Evolutionary conservation across 2,113 vertebrate genomes (phyloP).

Genomic region (Seriola quinqueradiata): DNA sequence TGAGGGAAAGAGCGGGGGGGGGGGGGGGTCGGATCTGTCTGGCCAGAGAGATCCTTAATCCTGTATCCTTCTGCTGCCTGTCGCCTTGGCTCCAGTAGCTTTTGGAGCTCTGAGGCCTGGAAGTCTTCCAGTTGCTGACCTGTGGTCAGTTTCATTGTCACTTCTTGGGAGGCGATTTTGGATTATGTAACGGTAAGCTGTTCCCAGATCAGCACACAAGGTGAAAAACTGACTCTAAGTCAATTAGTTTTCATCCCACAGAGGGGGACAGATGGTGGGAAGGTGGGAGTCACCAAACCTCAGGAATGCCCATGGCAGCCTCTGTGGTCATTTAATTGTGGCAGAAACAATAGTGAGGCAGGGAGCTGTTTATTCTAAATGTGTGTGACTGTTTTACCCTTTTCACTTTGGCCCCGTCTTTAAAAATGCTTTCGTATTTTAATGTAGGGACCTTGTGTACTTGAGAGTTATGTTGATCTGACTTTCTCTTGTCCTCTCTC

Average conservation of each 20-base stretch:
- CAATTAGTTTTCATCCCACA: slow-evolving; percentile 40
- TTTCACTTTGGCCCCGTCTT: slow-evolving; percentile 8
- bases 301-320: slow-evolving; percentile 59
- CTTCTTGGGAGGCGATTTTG: neutral
- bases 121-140: slow-evolving; percentile 35
- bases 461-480: slow-evolving; percentile 22
- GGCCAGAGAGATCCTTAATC: slow-evolving; percentile 73
- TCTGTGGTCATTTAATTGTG: slow-evolving; percentile 44
- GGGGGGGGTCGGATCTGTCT: slow-evolving; percentile 52
- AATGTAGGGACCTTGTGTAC: slow-evolving; percentile 22
- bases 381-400: slow-evolving; percentile 47
- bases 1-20: neutral
- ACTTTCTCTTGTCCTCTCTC: neutral
- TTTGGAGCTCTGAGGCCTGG: slow-evolving; percentile 1
- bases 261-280: slow-evolving; percentile 64
- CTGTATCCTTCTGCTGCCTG: slow-evolving; percentile 74
- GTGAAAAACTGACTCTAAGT: slow-evolving; percentile 54
- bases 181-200: slow-evolving; percentile 49
- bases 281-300: slow-evolving; percentile 55
- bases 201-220: slow-evolving; percentile 42
- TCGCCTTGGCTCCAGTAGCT: slow-evolving; percentile 22
- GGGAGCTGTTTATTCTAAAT: slow-evolving; percentile 38
- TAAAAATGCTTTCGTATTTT: slow-evolving; percentile 20
- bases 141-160: slow-evolving; percentile 38
- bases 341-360: slow-evolving; percentile 59